Conservation (phyloP, 2,113 vertebrate genomes). For the Brienomyrus brachyistius region DNA sequence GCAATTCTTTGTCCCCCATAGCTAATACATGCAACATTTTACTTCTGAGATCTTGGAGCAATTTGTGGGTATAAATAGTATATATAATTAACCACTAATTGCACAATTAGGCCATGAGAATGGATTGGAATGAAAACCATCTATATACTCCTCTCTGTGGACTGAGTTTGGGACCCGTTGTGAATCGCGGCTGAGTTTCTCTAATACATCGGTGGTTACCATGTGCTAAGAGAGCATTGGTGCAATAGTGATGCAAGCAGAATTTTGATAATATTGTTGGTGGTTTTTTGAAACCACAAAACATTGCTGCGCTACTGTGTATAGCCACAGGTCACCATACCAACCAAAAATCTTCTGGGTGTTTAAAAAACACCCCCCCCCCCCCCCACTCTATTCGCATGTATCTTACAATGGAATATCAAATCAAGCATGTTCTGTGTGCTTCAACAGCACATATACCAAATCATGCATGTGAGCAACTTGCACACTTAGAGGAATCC, state of each 20-base stretch:
- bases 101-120: constrained; percentile 2
- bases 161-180: neutral
- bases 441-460: neutral
- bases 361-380: neutral
- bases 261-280: constrained; percentile 3
- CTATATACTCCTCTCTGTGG: neutral
- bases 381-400: neutral
- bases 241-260: constrained; percentile 7
- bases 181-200: neutral
- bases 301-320: neutral
- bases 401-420: neutral
- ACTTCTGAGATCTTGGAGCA: neutral
- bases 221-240: neutral
- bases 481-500: neutral
- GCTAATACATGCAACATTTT: neutral
- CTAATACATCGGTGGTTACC: neutral
- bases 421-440: neutral
- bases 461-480: neutral
- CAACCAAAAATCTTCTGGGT: neutral
- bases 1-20: neutral
- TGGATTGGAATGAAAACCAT: constrained; percentile 2
- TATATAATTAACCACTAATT: constrained; percentile 10
- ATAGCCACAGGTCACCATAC: neutral
- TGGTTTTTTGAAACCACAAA: neutral
- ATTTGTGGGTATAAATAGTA: constrained; percentile 11